phyloP scores from a whole-genome alignment of 2,888 invertebrate species.

The Plagiodera versicolora region DNA sequence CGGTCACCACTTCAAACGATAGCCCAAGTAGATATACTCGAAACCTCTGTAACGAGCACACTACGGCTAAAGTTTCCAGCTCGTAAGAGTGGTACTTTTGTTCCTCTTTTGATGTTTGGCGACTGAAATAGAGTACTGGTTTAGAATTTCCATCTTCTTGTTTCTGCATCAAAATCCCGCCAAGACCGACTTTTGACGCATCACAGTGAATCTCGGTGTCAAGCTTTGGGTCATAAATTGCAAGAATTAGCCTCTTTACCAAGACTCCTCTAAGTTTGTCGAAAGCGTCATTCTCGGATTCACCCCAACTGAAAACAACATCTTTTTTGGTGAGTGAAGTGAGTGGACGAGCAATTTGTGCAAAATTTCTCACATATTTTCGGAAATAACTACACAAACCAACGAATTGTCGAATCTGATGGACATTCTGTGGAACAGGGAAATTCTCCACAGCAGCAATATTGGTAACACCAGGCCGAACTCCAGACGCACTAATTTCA shows the following conservation, averaged over 20 bases:
- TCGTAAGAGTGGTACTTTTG: slow-evolving; percentile 34
- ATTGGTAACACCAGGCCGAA: slow-evolving; percentile 27
- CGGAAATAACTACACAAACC: slow-evolving; percentile 36
- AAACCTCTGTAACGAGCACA: slow-evolving; percentile 20
- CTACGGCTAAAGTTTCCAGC: slow-evolving; percentile 24
- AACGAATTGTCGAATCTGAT: slow-evolving; percentile 33
- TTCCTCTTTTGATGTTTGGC: slow-evolving; percentile 34
- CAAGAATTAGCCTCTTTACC: no score
- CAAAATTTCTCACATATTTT: slow-evolving; percentile 36
- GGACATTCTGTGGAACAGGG: slow-evolving; percentile 35
- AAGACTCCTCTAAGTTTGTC: no score
- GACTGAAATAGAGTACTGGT: no score
- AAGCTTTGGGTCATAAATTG: no score
- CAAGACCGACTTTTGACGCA: no score
- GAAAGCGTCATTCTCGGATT: no score
- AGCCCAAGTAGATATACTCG: slow-evolving; percentile 17
- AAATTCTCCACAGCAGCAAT: slow-evolving; percentile 38
- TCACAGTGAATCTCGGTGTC: no score
- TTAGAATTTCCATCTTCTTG: no score
- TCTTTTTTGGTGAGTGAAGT: no score
- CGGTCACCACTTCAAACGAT: slow-evolving; percentile 22
- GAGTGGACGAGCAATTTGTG: no score
- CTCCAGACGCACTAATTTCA: slow-evolving; percentile 23
- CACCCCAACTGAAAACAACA: no score
- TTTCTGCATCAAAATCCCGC: no score